Base-by-base conservation (phyloP, 1,140 invertebrate species). In the Conus betulinus region DNA sequence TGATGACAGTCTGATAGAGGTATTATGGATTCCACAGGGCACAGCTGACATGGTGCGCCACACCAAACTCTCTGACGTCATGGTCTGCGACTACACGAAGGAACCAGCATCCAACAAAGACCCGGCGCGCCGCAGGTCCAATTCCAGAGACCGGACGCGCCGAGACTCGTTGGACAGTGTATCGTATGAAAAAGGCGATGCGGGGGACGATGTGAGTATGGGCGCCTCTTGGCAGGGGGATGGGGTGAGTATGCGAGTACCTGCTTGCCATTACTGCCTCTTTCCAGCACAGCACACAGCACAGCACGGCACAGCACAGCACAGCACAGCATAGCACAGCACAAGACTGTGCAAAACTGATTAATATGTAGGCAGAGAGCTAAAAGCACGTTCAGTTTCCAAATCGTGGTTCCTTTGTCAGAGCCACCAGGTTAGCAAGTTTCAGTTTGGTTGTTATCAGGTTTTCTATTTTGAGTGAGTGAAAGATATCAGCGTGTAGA, bases 31-130 rank as follows among this genome's bases (percentile, higher is more conserved):
- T 25, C 76, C 11, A 15, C 91, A 88, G 91, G 94, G 98, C 97
- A 97, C 97, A 88, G 96, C 98, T 95, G 98, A 98, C 96, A 97
- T 98, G 89, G 39, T 39, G 39, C 98, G 98, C 95, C 98, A 98
- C 96, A 97, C 98, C 55, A 98, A 98, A 95, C 97, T 98, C 88
- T 96, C 96, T 83, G 97, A 97, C 93, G 96, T 97, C 90, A 94
- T 97, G 89, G 92, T 94, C 74, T 91, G 88, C 89, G 93, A 94
- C 79, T 93, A 92, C 91, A 89, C 88, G 89, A 93, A 93, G 88
- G 90, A 93, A 87, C 90, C 63, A 92, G 88, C 89, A 82, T 88
- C 90, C 87, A 86, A 95, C 95, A 92, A 92, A 96, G 85, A 87
- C 23, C 25, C 57, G n/a, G 85, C 74, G 87, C 95, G 96, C 89